Evolutionary conservation across 92 coral and sea anemone genomes (phyloP), one percentile per base, ranked within the genome.

Genomic region (Bergia sp.): DNA sequence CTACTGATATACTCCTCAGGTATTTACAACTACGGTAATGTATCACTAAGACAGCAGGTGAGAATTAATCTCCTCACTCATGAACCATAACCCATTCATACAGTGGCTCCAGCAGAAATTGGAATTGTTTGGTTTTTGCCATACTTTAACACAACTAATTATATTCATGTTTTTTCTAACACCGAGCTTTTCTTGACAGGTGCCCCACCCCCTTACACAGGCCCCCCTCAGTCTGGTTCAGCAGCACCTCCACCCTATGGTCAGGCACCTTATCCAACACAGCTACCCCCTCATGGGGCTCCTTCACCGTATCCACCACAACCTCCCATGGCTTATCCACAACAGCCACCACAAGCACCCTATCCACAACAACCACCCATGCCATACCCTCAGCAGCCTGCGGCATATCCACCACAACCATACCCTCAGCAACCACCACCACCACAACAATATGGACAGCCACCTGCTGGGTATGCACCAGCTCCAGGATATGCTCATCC

Each of bases 351-450:
- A 16, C 83, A 89, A 37, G 85, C 80, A 65, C 73, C 85, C 47
- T 85, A 90, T 39, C 91, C 93, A 36, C 89, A 89, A 85, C 89
- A 81, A 13, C 94, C 93, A 6, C 94, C 89, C 6, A 66, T 79
- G 77, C 79, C 93, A 23, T 91, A 92, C 37, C 94, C 95, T 9
- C 91, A 58, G 15, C 94, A 89, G 23, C 86, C 93, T 3, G 21
- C 44, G 3, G 86, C 88, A 40, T 93, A 90, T 38, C 97, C 89
- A 15, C 94, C 92, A 12, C 95, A 86, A 81, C 80, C 85, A 38
- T 90, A 92, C 86, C 94, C 93, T 21, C 89, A 81, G 82, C 92
- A 89, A 50, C 94, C 82, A 79, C 93, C 85, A 15, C 95, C 93
- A 18, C 94, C 94, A 80, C 89, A 81, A 73, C 87, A 45, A 7